These are phyloP conservation scores for Neocrepidodera transversa DNA, from an alignment of 2,888 invertebrate genomes.

Conservation along the genomic window DNA sequence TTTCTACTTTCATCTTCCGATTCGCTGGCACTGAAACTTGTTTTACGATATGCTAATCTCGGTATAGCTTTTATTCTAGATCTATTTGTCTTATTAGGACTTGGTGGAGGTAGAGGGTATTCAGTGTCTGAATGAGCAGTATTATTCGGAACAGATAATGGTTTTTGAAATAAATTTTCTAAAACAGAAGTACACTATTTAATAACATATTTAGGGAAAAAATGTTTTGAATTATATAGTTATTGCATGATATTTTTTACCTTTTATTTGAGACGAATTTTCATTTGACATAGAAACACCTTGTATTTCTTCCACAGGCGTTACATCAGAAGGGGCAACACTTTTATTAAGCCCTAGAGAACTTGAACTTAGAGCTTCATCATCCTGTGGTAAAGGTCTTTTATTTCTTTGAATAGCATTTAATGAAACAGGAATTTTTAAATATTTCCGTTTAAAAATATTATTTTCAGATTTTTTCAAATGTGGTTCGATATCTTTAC, in stretches of 20 bases:
- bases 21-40: constrained; percentile 68
- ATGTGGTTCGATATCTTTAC: too few relatives aligned
- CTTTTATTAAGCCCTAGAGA: too few relatives aligned
- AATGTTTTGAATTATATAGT: too few relatives aligned
- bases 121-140: constrained; percentile 42
- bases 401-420: constrained; percentile 42
- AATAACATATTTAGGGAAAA: too few relatives aligned
- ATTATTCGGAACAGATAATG: constrained; percentile 8
- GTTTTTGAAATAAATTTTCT: constrained; percentile 25
- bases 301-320: neutral
- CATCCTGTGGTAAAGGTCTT: neutral
- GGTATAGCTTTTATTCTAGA: constrained; percentile 74
- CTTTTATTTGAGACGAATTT: neutral
- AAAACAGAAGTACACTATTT: neutral
- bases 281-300: too few relatives aligned
- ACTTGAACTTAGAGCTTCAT: neutral
- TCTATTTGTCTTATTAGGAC: constrained; percentile 68
- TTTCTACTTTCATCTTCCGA: constrained; percentile 69
- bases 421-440: constrained; percentile 47
- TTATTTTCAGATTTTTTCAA: constrained; percentile 1
- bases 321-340: too few relatives aligned
- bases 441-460: constrained; percentile 48
- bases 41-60: constrained; percentile 70
- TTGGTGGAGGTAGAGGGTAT: constrained; percentile 61
- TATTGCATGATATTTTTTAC: too few relatives aligned